Percentiles rank a stretch among this genome's conserved stretches.
phyloP scores from a whole-genome alignment of 2,113 vertebrate genomes.

The Azemiops feae region DNA sequence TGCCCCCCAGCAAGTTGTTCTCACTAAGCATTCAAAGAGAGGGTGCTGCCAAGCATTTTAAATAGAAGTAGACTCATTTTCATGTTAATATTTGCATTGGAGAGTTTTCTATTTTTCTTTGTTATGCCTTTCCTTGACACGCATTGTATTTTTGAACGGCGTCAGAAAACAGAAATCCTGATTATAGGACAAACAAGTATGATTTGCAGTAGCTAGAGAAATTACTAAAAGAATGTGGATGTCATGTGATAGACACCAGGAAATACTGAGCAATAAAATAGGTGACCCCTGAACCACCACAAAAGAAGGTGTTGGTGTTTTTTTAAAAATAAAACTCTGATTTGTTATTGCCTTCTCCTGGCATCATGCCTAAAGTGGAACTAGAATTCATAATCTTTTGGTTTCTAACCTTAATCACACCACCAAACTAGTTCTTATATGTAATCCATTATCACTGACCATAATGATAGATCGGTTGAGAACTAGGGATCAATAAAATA shows the following conservation, averaged over 20 bases:
- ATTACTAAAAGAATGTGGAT: neutral
- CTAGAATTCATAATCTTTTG: neutral
- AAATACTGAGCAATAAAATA: neutral
- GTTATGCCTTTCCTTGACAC: neutral
- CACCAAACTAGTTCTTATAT: neutral
- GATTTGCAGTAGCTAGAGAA: neutral
- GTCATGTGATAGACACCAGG: neutral
- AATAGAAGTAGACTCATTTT: fast-evolving
- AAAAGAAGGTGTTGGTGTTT: neutral
- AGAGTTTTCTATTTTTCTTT: neutral
- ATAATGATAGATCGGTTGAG: neutral
- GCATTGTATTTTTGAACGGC: neutral
- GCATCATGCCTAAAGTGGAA: neutral
- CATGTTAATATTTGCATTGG: neutral
- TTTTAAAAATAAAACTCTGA: neutral
- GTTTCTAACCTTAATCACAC: neutral
- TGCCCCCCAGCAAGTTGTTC: neutral
- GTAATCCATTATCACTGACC: neutral
- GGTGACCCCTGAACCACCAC: neutral
- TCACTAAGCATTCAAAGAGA: neutral
- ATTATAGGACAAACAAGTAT: neutral
- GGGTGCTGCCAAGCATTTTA: fast-evolving
- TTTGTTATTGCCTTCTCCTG: neutral
- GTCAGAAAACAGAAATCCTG: neutral
- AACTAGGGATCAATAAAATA: neutral